A percentile compares a stretch with the other conserved stretches of the same genome.
phyloP scores from a whole-genome alignment of 2,113 vertebrate genomes.

The Oxygymnocypris stewartii region DNA sequence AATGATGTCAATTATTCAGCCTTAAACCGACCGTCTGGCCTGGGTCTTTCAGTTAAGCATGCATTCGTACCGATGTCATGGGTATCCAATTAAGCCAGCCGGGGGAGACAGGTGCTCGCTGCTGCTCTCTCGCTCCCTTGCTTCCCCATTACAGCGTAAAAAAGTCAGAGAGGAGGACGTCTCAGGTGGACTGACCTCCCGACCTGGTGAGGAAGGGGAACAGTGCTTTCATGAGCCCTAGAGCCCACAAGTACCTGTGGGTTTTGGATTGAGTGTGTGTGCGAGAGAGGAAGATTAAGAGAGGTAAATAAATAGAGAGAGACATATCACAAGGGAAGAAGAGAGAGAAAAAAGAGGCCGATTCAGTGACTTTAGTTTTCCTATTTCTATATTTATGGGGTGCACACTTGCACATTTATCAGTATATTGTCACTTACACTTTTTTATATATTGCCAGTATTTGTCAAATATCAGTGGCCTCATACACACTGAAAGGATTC shows the following conservation, averaged over 20 bases:
- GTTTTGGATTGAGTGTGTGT: slow-evolving; percentile 45
- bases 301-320: slow-evolving; percentile 18
- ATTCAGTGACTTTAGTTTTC: neutral
- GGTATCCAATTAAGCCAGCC: slow-evolving; percentile 74
- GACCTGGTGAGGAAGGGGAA: slow-evolving; percentile 67
- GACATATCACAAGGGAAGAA: neutral
- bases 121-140: slow-evolving; percentile 64
- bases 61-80: slow-evolving; percentile 65
- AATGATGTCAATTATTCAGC: slow-evolving; percentile 52
- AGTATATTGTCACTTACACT: slow-evolving; percentile 17
- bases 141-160: slow-evolving; percentile 74
- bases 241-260: slow-evolving; percentile 58
- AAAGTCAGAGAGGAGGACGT: slow-evolving; percentile 64
- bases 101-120: slow-evolving; percentile 62
- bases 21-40: slow-evolving; percentile 63
- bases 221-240: slow-evolving; percentile 57
- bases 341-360: slow-evolving; percentile 13
- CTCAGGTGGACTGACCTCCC: slow-evolving; percentile 65
- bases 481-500: neutral
- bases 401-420: slow-evolving; percentile 20
- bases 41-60: slow-evolving; percentile 67
- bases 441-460: neutral
- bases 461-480: neutral
- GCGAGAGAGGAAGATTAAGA: slow-evolving; percentile 50
- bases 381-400: slow-evolving; percentile 11